Evolutionary conservation across 2,888 invertebrate species (phyloP), one percentile per base, ranked within the genome.

Genomic region (Drosophila anceps): DNA sequence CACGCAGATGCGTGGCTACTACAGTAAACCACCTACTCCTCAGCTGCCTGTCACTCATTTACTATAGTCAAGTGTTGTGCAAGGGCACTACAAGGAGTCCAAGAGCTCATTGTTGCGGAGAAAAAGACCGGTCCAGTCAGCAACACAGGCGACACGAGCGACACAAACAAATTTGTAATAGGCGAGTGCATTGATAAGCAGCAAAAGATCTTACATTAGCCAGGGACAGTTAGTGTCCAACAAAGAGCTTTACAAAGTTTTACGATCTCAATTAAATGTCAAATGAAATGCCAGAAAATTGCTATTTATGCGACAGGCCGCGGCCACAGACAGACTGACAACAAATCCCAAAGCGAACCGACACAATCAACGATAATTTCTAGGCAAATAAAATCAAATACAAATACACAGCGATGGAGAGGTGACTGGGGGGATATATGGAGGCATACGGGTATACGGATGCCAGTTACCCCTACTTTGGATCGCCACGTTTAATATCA

Each of bases 231-330:
- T 72, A 81, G 69, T 86, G 84, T 84, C 89, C 71, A 73, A 70
- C 60, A 68, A 81, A 83, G 84, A 88, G 84, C 89, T 86, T 90
- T 85, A 73, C 86, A 85, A 88, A 85, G 83, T 87, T 90, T 87
- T 90, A 90, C 86, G 88, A 89, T 88, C 88, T 87, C 87, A 88
- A 90, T 85, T 87, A 90, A 87, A 87, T 90, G 87, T 88, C 87
- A 87, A 88, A 88, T 90, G 90, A 88, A 90, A 87, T 88, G 90
- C 86, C 82, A 88, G 77, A 90, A 87, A 90, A 90, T 87, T 87
- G 87, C 90, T 88, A 88, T 87, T 90, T 90, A 87, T 87, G 86
- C 88, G 83, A 88, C 88, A 78, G 76, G 57, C 68, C 37, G 55
- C 66, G 73, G 64, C 64, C 79, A 67, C 61, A 68, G 61, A 67